A percentile compares a stretch with the other conserved stretches of the same genome.
These are phyloP conservation scores for Danio albolineatus DNA, from an alignment of 2,797 vertebrate genomes.

Conservation along the genomic window DNA sequence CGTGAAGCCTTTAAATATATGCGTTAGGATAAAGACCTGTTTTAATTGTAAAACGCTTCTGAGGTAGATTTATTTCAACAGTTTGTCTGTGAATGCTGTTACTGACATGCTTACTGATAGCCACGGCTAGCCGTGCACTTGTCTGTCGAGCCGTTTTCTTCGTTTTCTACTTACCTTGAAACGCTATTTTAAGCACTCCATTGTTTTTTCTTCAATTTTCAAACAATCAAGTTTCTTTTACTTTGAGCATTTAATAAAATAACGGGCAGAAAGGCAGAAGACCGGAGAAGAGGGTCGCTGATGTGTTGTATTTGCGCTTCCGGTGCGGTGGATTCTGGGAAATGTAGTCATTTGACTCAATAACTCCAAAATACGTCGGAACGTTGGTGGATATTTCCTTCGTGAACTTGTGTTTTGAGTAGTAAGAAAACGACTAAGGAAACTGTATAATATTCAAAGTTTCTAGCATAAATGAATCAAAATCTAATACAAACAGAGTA, in stretches of 20 bases:
- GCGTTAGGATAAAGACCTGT: neutral
- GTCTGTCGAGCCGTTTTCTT: neutral
- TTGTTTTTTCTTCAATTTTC: neutral
- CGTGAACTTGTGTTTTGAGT: no score
- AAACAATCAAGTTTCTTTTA: neutral
- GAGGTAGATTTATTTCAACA: neutral
- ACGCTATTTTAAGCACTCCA: constrained; percentile 5
- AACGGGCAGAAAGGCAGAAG: constrained; percentile 17
- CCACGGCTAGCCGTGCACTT: constrained; percentile 39
- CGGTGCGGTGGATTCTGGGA: constrained; percentile 53
- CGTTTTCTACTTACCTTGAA: constrained; percentile 41
- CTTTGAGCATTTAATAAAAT: constrained; percentile 3
- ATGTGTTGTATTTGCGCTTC: constrained; percentile 26
- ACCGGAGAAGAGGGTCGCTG: neutral
- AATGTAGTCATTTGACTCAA: constrained; percentile 43
- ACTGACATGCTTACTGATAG: constrained; percentile 28
- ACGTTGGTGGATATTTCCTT: no score
- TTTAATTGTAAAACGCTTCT: neutral
- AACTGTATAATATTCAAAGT: no score
- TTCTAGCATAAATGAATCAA: no score
- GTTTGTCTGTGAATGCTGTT: neutral
- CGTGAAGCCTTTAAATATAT: neutral
- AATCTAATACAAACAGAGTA: no score
- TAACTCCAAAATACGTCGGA: no score
- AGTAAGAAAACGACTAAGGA: no score